Evolutionary conservation across 2,888 invertebrate genomes (phyloP).

Genomic region (Arenicola marina): DNA sequence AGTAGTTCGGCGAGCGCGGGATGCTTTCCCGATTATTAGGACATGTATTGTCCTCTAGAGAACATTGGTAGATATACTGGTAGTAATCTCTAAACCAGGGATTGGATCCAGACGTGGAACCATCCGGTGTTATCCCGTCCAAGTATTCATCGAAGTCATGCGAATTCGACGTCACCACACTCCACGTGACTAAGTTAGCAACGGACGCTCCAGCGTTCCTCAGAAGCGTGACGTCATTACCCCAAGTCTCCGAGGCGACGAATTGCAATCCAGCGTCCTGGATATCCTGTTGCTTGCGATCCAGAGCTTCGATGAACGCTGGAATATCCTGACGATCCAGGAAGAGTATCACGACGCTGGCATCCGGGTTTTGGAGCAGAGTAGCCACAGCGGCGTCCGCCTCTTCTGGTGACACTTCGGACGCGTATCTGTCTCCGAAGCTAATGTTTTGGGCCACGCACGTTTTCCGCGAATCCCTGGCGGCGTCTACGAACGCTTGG

Average conservation of each 20-base stretch:
- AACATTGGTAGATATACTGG: constrained; percentile 58
- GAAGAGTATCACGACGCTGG: constrained; percentile 45
- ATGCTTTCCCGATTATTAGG: background rate
- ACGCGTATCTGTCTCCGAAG: constrained; percentile 32
- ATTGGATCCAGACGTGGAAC: constrained; percentile 56
- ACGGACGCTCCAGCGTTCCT: constrained; percentile 23
- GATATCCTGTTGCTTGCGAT: too few relatives aligned
- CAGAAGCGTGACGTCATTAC: constrained; percentile 36
- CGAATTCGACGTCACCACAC: constrained; percentile 53
- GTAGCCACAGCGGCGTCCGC: constrained; percentile 36
- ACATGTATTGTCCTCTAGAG: constrained; percentile 18
- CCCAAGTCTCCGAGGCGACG: constrained; percentile 54
- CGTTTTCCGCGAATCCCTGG: constrained; percentile 43
- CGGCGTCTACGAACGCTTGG: constrained; percentile 48
- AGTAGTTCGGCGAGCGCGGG: constrained; percentile 38
- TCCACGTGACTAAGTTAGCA: constrained; percentile 40
- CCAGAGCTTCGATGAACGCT: constrained; percentile 41
- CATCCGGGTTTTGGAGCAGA: constrained; percentile 33
- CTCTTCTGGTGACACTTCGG: too few relatives aligned
- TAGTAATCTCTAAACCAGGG: constrained; percentile 62
- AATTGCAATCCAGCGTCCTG: constrained; percentile 28
- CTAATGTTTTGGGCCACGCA: constrained; percentile 46
- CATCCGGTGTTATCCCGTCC: constrained; percentile 44
- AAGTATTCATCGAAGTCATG: constrained; percentile 49
- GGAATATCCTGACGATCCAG: constrained; percentile 45